Conservation (phyloP, 2,113 vertebrate species). For the Callipepla californica region DNA sequence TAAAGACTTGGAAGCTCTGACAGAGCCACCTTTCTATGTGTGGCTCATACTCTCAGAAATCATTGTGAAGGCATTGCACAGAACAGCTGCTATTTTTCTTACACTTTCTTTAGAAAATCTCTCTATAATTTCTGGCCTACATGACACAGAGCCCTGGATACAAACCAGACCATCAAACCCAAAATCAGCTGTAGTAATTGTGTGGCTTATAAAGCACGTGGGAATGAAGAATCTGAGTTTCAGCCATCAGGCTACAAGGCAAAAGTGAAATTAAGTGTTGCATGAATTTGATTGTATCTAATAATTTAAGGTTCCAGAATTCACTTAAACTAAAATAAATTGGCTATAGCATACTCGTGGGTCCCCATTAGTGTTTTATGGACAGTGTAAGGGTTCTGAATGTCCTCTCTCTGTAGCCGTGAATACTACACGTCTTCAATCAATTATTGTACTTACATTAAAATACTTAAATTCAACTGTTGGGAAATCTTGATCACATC, state of each 20-base stretch:
- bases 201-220: neutral
- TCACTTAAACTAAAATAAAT: constrained; percentile 67
- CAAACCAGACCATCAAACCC: neutral
- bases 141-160: neutral
- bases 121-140: neutral
- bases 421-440: constrained; percentile 50
- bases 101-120: neutral
- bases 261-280: neutral
- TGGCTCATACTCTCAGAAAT: neutral
- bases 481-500: constrained; percentile 44
- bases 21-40: neutral
- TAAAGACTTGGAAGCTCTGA: neutral
- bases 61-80: fast-evolving
- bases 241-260: neutral
- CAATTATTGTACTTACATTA: constrained; percentile 55
- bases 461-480: constrained; percentile 64
- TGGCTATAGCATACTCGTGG: constrained; percentile 6
- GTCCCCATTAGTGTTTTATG: constrained; percentile 45
- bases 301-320: constrained; percentile 58
- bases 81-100: neutral
- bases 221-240: constrained; percentile 7
- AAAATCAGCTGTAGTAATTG: neutral
- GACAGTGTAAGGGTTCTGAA: constrained; percentile 41
- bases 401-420: neutral
- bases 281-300: constrained; percentile 8